These are phyloP conservation scores for Chaetophractus vellerosus DNA, from an alignment of 2,797 vertebrate species.

Conservation along the genomic window DNA sequence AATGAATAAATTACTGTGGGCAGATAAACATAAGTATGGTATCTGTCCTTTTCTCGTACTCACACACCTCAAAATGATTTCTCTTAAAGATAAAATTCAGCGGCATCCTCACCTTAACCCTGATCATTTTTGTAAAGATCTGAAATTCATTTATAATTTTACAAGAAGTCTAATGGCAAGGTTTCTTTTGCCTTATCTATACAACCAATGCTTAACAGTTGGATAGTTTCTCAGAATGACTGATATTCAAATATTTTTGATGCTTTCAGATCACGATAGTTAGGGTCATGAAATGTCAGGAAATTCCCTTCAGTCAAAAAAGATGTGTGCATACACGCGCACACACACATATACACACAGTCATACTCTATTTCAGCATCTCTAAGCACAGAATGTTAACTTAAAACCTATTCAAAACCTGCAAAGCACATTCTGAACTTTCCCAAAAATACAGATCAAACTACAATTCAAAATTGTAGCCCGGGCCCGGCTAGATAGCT, in stretches of 20 bases:
- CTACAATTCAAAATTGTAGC: slow-evolving; percentile 46
- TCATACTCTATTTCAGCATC: background rate
- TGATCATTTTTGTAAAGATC: slow-evolving; percentile 25
- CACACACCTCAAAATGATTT: slow-evolving; percentile 27
- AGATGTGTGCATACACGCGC: background rate
- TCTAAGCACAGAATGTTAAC: slow-evolving; percentile 26
- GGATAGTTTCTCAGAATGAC: background rate
- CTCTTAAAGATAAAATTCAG: background rate
- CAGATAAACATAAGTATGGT: background rate
- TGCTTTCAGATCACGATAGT: background rate
- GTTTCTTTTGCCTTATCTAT: slow-evolving; percentile 20
- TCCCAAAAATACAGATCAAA: slow-evolving; percentile 42
- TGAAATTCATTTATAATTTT: slow-evolving; percentile 45
- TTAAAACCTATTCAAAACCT: slow-evolving; percentile 33
- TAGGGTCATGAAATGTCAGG: slow-evolving; percentile 23
- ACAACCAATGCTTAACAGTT: background rate
- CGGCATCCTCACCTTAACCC: background rate
- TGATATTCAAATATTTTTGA: slow-evolving; percentile 16
- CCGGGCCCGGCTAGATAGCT: too few species aligned
- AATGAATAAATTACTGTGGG: background rate
- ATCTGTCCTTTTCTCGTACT: background rate
- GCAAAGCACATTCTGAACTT: background rate
- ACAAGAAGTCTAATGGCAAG: slow-evolving; percentile 5
- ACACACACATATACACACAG: background rate
- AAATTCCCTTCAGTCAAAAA: background rate